Percentiles rank a stretch among this genome's conserved stretches.
Evolutionary conservation across 2,888 invertebrate species (phyloP).

Genomic region (Amblyjoppa proteus): DNA sequence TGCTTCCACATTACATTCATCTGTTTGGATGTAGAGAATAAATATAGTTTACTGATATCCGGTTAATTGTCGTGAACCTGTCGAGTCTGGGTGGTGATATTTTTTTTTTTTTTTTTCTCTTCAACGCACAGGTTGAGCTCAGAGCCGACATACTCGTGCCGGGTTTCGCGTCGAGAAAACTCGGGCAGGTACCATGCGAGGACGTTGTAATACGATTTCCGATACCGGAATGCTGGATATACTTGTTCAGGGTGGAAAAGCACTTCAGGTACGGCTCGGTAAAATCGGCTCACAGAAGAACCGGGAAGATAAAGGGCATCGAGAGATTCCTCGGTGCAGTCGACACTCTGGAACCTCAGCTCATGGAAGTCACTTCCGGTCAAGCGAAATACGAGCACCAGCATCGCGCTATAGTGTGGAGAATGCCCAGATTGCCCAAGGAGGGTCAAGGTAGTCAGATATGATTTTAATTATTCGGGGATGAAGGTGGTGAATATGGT

Average conservation of each 20-base stretch:
- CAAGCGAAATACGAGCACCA: constrained; percentile 99
- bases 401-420: constrained; percentile 98
- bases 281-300: constrained; percentile 87
- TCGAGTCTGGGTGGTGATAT: too few species aligned
- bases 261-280: constrained; percentile 90
- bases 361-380: constrained; percentile 98
- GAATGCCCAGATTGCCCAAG: constrained; percentile 98
- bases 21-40: too few species aligned
- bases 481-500: neutral
- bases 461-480: constrained; percentile 45
- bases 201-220: constrained; percentile 98
- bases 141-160: constrained; percentile 98
- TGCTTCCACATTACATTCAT: too few species aligned
- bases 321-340: constrained; percentile 96
- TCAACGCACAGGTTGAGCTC: constrained; percentile 91
- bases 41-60: too few species aligned
- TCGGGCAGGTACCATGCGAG: constrained; percentile 98
- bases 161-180: constrained; percentile 97
- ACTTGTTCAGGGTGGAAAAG: constrained; percentile 98
- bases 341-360: constrained; percentile 94
- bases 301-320: constrained; percentile 96
- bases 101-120: constrained; percentile 2
- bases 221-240: constrained; percentile 99
- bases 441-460: constrained; percentile 95
- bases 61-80: too few species aligned